These are phyloP conservation scores for Zootoca vivipara DNA, from an alignment of 2,113 vertebrate species.

Conservation along the genomic window DNA sequence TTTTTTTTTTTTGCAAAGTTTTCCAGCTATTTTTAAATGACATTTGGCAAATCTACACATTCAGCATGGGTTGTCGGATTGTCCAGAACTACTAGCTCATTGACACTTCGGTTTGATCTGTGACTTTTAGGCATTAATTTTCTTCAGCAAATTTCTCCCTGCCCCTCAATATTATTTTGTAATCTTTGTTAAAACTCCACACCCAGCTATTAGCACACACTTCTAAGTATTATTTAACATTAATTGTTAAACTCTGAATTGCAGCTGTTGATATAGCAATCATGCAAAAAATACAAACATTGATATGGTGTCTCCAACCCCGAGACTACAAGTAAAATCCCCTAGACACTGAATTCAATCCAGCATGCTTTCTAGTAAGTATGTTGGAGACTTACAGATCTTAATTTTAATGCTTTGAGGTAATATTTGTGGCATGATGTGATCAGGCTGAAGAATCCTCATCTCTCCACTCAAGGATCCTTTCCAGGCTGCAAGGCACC, in stretches of 20 bases:
- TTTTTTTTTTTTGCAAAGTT: too few relatives aligned
- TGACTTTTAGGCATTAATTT: too few relatives aligned
- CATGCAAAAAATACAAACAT: conserved; percentile 39
- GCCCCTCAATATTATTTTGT: neutral
- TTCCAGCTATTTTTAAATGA: too few relatives aligned
- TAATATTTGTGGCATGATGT: neutral
- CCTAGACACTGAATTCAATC: neutral
- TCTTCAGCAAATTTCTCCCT: neutral
- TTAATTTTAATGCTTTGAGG: neutral
- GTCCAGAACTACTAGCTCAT: too few relatives aligned
- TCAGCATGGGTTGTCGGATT: too few relatives aligned
- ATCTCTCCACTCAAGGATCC: neutral
- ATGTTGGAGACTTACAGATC: neutral
- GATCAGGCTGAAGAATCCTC: conserved; percentile 5
- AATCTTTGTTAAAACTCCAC: conserved; percentile 33
- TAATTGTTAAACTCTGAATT: conserved; percentile 51
- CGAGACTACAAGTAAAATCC: conserved; percentile 28
- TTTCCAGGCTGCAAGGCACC: neutral
- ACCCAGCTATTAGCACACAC: conserved; percentile 49
- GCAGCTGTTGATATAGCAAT: conserved; percentile 69
- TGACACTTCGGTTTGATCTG: too few relatives aligned
- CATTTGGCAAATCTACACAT: too few relatives aligned
- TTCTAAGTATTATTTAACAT: conserved; percentile 51
- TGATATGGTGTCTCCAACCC: conserved; percentile 32
- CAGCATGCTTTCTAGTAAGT: neutral